phyloP scores from a whole-genome alignment of 2,113 vertebrate genomes.

The Corapipo altera region DNA sequence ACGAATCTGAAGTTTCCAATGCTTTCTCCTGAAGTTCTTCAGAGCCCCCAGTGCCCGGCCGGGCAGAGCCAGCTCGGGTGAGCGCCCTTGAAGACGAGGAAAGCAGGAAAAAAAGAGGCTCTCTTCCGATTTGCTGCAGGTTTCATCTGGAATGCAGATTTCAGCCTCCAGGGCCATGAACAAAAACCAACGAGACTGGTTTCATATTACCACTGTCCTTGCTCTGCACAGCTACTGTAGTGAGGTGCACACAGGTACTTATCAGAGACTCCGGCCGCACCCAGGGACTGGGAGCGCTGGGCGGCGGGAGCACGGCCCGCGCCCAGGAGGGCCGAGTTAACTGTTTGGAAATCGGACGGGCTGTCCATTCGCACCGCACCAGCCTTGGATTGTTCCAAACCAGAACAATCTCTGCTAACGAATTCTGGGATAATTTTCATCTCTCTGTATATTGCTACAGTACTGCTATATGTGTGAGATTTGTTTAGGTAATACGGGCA shows the following conservation, averaged over 20 bases:
- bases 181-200: slow-evolving; percentile 78
- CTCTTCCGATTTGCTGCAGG: slow-evolving; percentile 67
- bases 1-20: neutral
- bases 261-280: slow-evolving; percentile 60
- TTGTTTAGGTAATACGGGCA: neutral
- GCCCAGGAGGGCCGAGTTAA: neutral
- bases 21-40: neutral
- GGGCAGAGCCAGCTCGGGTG: neutral
- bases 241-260: slow-evolving; percentile 71
- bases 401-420: neutral
- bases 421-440: neutral
- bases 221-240: slow-evolving; percentile 6
- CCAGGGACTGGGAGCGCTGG: slow-evolving; percentile 24
- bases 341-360: neutral
- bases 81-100: slow-evolving; percentile 30
- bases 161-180: slow-evolving; percentile 71
- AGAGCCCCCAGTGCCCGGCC: neutral
- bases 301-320: slow-evolving; percentile 28
- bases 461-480: neutral
- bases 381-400: neutral
- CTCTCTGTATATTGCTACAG: neutral
- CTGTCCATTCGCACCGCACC: neutral
- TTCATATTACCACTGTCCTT: slow-evolving; percentile 82
- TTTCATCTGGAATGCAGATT: slow-evolving; percentile 82
- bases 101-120: neutral